Evolutionary conservation across 1,140 invertebrate genomes (phyloP).

Genomic region (Episyrphus balteatus): DNA sequence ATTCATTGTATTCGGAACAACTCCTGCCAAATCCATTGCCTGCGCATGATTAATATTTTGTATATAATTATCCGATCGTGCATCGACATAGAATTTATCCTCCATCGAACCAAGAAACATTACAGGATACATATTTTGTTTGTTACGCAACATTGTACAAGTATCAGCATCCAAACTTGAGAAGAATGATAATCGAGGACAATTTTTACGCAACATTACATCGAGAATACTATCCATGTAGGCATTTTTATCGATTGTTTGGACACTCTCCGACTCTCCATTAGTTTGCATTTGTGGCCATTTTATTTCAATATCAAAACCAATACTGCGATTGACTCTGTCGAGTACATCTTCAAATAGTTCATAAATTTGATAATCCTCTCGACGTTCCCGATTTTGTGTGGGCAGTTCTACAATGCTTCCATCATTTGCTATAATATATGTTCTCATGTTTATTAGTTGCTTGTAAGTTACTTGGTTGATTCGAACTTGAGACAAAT

Average conservation of each 20-base stretch:
- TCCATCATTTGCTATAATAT: constrained; percentile 50
- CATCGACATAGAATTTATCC: constrained; percentile 72
- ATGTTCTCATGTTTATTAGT: constrained; percentile 69
- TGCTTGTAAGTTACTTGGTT: constrained; percentile 85
- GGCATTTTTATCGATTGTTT: constrained; percentile 81
- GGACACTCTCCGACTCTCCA: constrained; percentile 70
- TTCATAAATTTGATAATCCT: constrained; percentile 87
- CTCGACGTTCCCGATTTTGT: constrained; percentile 33
- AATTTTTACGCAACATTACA: constrained; percentile 62
- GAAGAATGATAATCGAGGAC: constrained; percentile 71
- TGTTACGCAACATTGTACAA: constrained; percentile 78
- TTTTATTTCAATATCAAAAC: constrained; percentile 93
- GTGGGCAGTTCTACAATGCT: constrained; percentile 32
- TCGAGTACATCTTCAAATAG: constrained; percentile 75
- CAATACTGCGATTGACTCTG: constrained; percentile 66
- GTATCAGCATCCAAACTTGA: constrained; percentile 92
- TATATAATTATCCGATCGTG: constrained; percentile 63
- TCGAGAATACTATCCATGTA: constrained; percentile 75
- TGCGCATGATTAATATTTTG: constrained; percentile 72
- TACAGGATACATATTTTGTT: constrained; percentile 92
- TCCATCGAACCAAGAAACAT: constrained; percentile 84
- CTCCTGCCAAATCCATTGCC: constrained; percentile 69
- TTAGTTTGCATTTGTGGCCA: constrained; percentile 78
- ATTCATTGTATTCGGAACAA: constrained; percentile 84
- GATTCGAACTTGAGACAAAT: constrained; percentile 77